Conservation (phyloP, 2,888 invertebrate genomes). For the Punctoribates punctum region DNA sequence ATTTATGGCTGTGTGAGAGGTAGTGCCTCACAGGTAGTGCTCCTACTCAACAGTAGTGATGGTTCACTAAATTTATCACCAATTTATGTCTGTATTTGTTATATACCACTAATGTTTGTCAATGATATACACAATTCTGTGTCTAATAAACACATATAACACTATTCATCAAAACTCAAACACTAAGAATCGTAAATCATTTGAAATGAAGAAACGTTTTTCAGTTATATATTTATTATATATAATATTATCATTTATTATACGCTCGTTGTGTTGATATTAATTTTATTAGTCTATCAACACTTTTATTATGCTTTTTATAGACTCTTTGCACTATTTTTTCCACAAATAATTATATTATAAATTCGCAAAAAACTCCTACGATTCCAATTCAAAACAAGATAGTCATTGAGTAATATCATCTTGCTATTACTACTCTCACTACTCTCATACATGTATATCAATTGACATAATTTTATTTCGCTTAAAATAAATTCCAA, state of each 20-base stretch:
- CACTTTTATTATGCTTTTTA: not conserved
- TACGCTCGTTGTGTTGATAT: conserved; percentile 4
- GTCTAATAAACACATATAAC: not conserved
- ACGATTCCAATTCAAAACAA: not conserved
- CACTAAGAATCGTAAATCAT: conserved; percentile 5
- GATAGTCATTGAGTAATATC: too few species aligned
- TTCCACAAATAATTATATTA: not conserved
- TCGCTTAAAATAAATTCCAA: too few species aligned
- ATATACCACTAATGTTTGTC: not conserved
- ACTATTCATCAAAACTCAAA: not conserved
- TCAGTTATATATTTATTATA: not conserved
- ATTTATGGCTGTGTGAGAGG: not conserved
- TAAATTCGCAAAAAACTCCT: not conserved
- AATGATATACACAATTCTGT: not conserved
- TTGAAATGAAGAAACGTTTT: not conserved
- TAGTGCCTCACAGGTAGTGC: too few species aligned
- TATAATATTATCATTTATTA: conserved; percentile 1
- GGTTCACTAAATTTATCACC: not conserved
- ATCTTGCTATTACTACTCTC: too few species aligned
- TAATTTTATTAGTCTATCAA: conserved; percentile 18
- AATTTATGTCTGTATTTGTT: not conserved
- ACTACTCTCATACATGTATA: too few species aligned
- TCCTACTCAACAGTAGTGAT: too few species aligned
- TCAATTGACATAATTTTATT: too few species aligned
- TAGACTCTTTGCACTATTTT: not conserved